Evolutionary conservation across 2,888 invertebrate species (phyloP), one percentile per base, ranked within the genome.

Genomic region (Cancer borealis): DNA sequence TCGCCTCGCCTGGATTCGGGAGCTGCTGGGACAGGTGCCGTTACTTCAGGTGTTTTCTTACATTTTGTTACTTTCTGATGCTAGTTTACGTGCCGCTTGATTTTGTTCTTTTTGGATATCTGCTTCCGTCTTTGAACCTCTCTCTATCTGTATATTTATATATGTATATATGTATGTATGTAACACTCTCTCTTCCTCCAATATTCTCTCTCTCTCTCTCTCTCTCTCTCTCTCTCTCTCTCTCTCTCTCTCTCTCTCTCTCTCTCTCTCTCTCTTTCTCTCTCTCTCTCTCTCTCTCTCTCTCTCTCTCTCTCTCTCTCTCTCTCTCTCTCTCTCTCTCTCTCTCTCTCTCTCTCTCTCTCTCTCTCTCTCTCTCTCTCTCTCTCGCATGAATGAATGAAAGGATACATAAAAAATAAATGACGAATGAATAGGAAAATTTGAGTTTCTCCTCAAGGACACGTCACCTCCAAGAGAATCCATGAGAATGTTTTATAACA

Each of bases 351-450:
- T 88, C 39, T 88, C 88, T 39, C 39, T 88, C 88, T 88, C 88
- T 88, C 88, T 88, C 88, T 88, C 88, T 88, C 88, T 88, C 88
- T 88, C 30, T 30, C 79, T 79, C 79, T 79, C 79, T 79, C 79
- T 47, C 47, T 46, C 46, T 45, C 46, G 3, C 4, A 26, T 12
- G 54, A 54, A 60, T 60, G 60, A 60, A 60, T 60, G 60, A 60
- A 60, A 4, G 60, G 21, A 60, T 60, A 21, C 17, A 60, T 21
- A 60, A 12, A 0, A 12, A 49, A 21, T 0, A 21, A 60, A 60
- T 21, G 0, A 60, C 3, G 21, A 60, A 60, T 21, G 60, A 21
- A 60, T 60, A 21, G 17, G 21, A 60, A 14, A 60, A 10, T 60
- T 21, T 60, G 60, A 10, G 54, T 17, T 5, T 21, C 21, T 60